Evolutionary conservation across 2,888 invertebrate genomes (phyloP).

Genomic region (Lagria hirta): DNA sequence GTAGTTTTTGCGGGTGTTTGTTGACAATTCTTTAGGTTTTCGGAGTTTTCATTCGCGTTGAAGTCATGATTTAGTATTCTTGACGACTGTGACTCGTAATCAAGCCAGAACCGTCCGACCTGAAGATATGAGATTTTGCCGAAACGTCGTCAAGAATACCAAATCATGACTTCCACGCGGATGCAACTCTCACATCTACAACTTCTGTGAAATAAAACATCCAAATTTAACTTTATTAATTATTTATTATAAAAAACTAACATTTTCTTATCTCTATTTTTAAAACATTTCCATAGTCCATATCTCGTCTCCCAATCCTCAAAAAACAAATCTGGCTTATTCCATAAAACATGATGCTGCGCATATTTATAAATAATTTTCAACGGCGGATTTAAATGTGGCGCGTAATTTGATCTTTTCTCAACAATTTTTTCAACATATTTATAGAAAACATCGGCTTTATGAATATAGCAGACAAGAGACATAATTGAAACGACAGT

Average conservation of each 20-base stretch:
- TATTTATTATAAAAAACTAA: slow-evolving; percentile 8
- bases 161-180: too few species aligned
- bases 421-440: slow-evolving; percentile 62
- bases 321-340: slow-evolving; percentile 64
- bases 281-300: slow-evolving; percentile 64
- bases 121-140: too few species aligned
- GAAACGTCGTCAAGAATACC: too few species aligned
- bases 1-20: too few species aligned
- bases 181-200: too few species aligned
- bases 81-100: too few species aligned
- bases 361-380: slow-evolving; percentile 58
- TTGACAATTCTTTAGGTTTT: too few species aligned
- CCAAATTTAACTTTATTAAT: too few species aligned
- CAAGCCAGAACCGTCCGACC: too few species aligned
- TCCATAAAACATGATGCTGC: slow-evolving; percentile 60
- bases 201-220: too few species aligned
- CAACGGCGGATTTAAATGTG: slow-evolving; percentile 65
- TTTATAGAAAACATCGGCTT: slow-evolving; percentile 59
- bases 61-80: too few species aligned
- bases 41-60: too few species aligned
- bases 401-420: slow-evolving; percentile 62
- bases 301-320: slow-evolving; percentile 68
- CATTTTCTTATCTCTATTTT: slow-evolving; percentile 25
- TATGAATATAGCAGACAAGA: slow-evolving; percentile 64
- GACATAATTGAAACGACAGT: slow-evolving; percentile 63